Base-by-base conservation (phyloP, 2,888 invertebrate species). In the Oegoconia quadripuncta region DNA sequence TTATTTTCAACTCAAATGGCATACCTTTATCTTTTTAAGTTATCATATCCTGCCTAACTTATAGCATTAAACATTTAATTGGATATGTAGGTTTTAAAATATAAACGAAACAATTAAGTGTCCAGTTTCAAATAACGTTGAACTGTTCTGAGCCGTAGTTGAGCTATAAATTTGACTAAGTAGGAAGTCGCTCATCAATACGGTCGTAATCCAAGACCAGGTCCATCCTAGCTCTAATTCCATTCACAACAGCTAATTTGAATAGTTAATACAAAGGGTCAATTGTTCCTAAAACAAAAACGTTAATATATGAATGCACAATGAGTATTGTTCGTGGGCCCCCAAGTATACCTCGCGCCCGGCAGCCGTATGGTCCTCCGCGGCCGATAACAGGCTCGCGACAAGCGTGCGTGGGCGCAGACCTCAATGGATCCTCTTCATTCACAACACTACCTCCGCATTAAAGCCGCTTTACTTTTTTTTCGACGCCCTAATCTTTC, bases 401-500 rank as follows among this genome's bases (percentile, higher is more conserved):
- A 46, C 57, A 46, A 52, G 46, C 61, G 65, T 69, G 84, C 84
- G 83, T 84, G 81, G 86, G 86, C 77, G 77, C 71, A 53, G 68
- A 62, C 70, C 78, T 86, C 82, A 86, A 86, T 84, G 86, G 82
- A 65, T 74, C 70, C 78, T 78, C 77, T 84, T 82, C 86, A 87
- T 87, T 87, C 86, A 86, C 82, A 82, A 84, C 80, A 78, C 77
- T 72, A 73, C 77, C 80, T 76, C 68, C 70, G 70, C 83, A 83
- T 86, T 83, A 86, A 86, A 79, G 73, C 73, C 65, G 73, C 77
- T 78, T 81, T 79, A 70, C 68, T 80, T 84, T 84, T 84, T n/a
- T 82, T 79, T 73, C 69, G 57, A 64, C 62, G 66, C 67, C 69
- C 83, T 86, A 87, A 87, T 87, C 86, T 87, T 74, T 66, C 59